phyloP scores from a whole-genome alignment of 2,113 vertebrate genomes.

The Smithornis capensis region DNA sequence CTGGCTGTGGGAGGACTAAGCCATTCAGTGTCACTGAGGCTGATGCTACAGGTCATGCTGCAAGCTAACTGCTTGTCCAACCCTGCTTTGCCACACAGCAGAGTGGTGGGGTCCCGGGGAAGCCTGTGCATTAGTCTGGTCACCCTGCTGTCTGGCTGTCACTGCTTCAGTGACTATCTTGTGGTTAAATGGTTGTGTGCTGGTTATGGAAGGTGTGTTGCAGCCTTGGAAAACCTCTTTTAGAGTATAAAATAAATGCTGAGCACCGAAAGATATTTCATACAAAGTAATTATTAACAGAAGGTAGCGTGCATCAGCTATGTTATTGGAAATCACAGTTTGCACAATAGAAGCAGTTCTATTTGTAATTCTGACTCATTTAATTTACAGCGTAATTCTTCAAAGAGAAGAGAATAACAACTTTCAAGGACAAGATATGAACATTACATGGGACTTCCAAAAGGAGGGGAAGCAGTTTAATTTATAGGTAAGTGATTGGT shows the following conservation, averaged over 20 bases:
- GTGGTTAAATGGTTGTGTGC: neutral
- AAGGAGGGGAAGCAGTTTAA: neutral
- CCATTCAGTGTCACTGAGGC: neutral
- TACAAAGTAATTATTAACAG: neutral
- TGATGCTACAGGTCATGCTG: neutral
- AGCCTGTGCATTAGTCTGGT: accelerated
- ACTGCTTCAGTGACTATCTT: neutral
- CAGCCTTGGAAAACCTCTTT: neutral
- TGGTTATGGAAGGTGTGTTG: neutral
- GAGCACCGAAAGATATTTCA: neutral
- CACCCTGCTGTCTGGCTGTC: neutral
- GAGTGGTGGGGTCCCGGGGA: neutral
- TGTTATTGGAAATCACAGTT: neutral
- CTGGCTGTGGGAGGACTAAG: neutral
- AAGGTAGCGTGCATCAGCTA: neutral
- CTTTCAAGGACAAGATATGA: neutral
- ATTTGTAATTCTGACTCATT: neutral
- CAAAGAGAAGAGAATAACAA: neutral
- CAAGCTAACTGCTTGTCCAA: neutral
- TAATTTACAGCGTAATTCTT: neutral
- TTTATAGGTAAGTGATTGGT: neutral
- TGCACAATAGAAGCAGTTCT: neutral
- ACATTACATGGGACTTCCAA: neutral
- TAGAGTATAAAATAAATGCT: neutral
- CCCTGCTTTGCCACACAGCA: neutral